These are phyloP conservation scores for Forbesichthys agassizii DNA, from an alignment of 2,113 vertebrate genomes.

Conservation along the genomic window DNA sequence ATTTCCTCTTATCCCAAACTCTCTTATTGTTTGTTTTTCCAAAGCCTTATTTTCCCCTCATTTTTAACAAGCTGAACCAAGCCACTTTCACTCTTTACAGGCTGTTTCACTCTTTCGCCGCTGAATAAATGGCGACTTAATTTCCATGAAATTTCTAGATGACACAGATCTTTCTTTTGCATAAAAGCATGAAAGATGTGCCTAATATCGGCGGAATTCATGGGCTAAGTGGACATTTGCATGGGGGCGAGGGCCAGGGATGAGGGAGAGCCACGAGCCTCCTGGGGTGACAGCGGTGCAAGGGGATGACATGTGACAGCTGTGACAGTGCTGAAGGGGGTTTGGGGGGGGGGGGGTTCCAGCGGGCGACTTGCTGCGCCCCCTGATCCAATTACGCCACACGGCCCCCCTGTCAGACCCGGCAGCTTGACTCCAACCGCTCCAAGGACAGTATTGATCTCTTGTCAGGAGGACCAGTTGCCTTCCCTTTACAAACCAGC, in stretches of 20 bases:
- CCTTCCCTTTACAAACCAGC: conserved; percentile 83
- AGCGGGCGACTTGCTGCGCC: conserved; percentile 89
- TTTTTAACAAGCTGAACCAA: conserved; percentile 97
- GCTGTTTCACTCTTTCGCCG: conserved; percentile 88
- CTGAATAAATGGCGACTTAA: conserved; percentile 95
- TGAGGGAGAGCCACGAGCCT: conserved; percentile 83
- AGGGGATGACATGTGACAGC: conserved; percentile 99
- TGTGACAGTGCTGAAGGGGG: conserved; percentile 94
- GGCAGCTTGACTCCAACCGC: conserved; percentile 93
- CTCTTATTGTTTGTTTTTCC: conserved; percentile 74
- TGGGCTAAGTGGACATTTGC: conserved; percentile 99
- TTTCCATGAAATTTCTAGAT: conserved; percentile 98
- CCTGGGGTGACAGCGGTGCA: conserved; percentile 95
- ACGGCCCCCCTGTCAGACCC: conserved; percentile 95
- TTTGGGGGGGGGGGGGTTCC: conserved; percentile 83
- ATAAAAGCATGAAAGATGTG: conserved; percentile 99
- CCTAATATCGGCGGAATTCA: conserved; percentile 96
- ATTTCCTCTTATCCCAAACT: conserved; percentile 63
- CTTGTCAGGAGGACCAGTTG: conserved; percentile 94
- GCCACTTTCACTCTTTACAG: conserved; percentile 93
- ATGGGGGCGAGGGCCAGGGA: conserved; percentile 84
- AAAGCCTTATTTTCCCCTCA: conserved; percentile 69
- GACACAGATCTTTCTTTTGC: conserved; percentile 99
- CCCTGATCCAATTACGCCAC: conserved; percentile 98
- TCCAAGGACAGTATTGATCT: conserved; percentile 98